These are phyloP conservation scores for Crocodylus rhombifer DNA, from an alignment of 2,797 vertebrate species.

Conservation along the genomic window DNA sequence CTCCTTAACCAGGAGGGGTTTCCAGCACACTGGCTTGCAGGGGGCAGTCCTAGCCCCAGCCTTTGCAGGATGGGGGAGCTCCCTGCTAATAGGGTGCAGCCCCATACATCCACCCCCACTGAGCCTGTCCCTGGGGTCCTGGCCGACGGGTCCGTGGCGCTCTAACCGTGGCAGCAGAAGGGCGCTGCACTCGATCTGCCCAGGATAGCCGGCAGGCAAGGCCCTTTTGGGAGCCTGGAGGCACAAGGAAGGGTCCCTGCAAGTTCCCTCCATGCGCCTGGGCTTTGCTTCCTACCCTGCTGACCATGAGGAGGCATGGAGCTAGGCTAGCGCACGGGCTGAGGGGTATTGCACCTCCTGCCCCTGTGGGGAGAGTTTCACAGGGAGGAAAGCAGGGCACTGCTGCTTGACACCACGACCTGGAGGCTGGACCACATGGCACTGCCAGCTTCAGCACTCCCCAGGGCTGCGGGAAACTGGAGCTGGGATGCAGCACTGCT, in stretches of 20 bases:
- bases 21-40: not conserved
- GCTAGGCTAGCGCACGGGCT: too few relatives aligned
- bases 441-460: not conserved
- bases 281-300: accelerated
- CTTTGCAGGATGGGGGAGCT: not conserved
- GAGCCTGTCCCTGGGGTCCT: too few relatives aligned
- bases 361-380: not conserved
- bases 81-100: too few relatives aligned
- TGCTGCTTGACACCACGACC: not conserved
- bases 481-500: not conserved
- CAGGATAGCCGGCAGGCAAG: too few relatives aligned
- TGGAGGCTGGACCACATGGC: not conserved
- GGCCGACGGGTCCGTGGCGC: too few relatives aligned
- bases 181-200: too few relatives aligned
- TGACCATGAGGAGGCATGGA: not conserved
- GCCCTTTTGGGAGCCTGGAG: not conserved
- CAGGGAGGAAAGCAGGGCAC: not conserved
- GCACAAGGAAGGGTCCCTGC: not conserved
- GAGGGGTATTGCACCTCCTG: not conserved
- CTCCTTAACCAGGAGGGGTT: too few relatives aligned
- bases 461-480: not conserved
- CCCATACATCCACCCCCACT: too few relatives aligned
- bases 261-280: not conserved
- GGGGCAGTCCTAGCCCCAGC: accelerated
- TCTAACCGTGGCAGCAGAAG: too few relatives aligned